These are phyloP conservation scores for Sterna hirundo DNA, from an alignment of 2,113 vertebrate genomes.

Conservation along the genomic window DNA sequence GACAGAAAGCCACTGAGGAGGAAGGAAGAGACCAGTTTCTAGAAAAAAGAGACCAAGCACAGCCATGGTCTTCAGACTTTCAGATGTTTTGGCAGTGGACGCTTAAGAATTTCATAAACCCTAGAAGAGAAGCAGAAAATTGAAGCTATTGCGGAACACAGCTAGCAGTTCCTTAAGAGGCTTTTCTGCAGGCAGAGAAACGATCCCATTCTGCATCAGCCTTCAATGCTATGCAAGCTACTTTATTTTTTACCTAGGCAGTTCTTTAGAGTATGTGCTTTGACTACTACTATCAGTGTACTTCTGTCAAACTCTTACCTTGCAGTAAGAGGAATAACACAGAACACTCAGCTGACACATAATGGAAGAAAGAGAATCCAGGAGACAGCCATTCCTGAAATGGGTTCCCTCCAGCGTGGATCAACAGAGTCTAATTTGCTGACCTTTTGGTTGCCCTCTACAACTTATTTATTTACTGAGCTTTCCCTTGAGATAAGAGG, in stretches of 20 bases:
- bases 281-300: not conserved
- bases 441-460: not conserved
- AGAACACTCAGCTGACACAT: not conserved
- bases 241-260: not conserved
- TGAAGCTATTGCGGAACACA: not conserved
- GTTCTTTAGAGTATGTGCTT: not conserved
- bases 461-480: not conserved
- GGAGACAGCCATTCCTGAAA: not conserved
- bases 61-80: not conserved
- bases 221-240: not conserved
- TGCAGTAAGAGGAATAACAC: not conserved
- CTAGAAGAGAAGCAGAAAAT: not conserved
- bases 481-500: not conserved
- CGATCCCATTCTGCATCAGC: not conserved
- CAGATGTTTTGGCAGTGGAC: not conserved
- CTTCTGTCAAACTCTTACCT: not conserved
- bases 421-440: not conserved
- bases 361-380: not conserved
- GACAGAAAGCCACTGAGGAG: not conserved
- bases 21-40: not conserved
- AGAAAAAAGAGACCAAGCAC: not conserved
- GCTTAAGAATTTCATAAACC: not conserved
- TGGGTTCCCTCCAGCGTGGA: not conserved
- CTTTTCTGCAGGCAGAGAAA: not conserved
- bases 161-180: not conserved